phyloP scores from a whole-genome alignment of 2,113 vertebrate genomes.

The Brevimyrus niger region DNA sequence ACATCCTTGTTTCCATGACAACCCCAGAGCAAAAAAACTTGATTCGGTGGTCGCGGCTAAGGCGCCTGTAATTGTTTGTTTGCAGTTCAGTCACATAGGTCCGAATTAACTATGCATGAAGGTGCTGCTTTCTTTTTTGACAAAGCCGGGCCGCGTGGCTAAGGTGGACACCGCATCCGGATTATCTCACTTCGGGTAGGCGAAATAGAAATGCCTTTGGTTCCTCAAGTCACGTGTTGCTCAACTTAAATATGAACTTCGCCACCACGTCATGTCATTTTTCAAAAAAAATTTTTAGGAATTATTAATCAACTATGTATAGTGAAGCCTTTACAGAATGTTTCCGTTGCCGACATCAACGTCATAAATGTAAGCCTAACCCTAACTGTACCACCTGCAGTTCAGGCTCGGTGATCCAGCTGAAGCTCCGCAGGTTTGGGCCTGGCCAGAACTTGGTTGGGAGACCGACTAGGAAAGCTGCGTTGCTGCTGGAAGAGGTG shows the following conservation, averaged over 20 bases:
- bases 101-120: constrained; percentile 24
- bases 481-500: neutral
- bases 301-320: neutral
- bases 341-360: neutral
- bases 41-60: constrained; percentile 41
- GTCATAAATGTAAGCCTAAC: neutral
- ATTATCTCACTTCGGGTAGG: neutral
- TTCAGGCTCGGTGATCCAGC: neutral
- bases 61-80: constrained; percentile 50
- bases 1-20: constrained; percentile 55
- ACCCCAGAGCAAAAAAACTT: constrained; percentile 39
- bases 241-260: neutral
- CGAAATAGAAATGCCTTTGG: neutral
- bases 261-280: neutral
- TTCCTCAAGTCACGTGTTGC: neutral
- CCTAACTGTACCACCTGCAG: neutral
- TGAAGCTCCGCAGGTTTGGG: neutral
- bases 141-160: neutral
- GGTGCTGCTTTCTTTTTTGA: constrained; percentile 5
- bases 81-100: constrained; percentile 43
- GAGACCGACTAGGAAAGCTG: neutral
- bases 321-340: neutral
- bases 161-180: neutral
- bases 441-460: neutral
- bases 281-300: neutral